Evolutionary conservation across 2,888 invertebrate species (phyloP).

Genomic region (Rhorus exstirpatorius): DNA sequence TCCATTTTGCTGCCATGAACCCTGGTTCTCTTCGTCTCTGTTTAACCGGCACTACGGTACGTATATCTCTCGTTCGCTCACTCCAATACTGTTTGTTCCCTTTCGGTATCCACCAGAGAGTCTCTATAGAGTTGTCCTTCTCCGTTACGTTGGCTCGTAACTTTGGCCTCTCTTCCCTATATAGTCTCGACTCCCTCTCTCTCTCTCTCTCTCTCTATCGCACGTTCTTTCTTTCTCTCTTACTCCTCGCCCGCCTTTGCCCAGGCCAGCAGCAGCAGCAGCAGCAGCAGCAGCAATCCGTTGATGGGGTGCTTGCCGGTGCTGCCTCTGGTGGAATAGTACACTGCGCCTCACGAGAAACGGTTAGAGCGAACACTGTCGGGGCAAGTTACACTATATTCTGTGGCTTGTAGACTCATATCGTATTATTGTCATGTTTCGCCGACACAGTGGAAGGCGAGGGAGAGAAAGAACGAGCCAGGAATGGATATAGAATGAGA

Average conservation of each 20-base stretch:
- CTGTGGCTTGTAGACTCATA: constrained; percentile 82
- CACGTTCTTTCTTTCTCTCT: constrained; percentile 27
- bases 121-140: constrained; percentile 56
- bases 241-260: constrained; percentile 21
- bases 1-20: constrained; percentile 68
- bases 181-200: constrained; percentile 24
- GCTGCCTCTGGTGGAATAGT: constrained; percentile 59
- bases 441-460: constrained; percentile 73
- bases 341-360: constrained; percentile 61
- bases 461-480: constrained; percentile 24
- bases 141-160: constrained; percentile 55
- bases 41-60: constrained; percentile 32
- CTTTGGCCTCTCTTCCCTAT: constrained; percentile 29
- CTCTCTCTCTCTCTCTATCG: constrained; percentile 10
- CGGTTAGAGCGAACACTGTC: constrained; percentile 76
- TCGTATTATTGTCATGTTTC: constrained; percentile 83
- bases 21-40: constrained; percentile 51
- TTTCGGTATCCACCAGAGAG: constrained; percentile 39
- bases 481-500: constrained; percentile 62
- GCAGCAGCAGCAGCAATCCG: constrained; percentile 63
- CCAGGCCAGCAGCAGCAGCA: constrained; percentile 48
- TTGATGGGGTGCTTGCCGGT: constrained; percentile 69
- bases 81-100: constrained; percentile 35
- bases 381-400: constrained; percentile 81
- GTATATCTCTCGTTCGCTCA: constrained; percentile 38